Evolutionary conservation across 2,888 invertebrate genomes (phyloP).

Genomic region (Scaptomyza reducta): DNA sequence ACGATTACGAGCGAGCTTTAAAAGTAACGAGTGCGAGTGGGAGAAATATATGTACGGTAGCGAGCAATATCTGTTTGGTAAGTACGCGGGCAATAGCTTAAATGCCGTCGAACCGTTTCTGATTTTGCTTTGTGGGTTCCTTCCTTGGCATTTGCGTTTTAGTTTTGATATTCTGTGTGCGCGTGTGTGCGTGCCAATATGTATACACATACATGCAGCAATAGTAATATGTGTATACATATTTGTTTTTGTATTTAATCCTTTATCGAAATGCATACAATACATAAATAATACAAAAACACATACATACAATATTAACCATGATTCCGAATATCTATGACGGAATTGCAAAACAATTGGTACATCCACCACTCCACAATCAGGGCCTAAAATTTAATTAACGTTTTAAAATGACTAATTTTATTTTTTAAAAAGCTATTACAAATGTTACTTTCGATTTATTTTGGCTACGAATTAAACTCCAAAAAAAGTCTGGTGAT

Average conservation of each 20-base stretch:
- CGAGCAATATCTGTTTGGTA: constrained; percentile 14
- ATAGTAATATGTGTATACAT: not conserved
- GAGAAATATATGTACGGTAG: constrained; percentile 13
- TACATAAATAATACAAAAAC: no score
- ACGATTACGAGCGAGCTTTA: constrained; percentile 14
- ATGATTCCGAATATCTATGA: no score
- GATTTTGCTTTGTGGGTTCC: constrained; percentile 25
- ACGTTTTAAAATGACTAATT: no score
- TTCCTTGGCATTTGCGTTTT: constrained; percentile 14
- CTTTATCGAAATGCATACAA: not conserved
- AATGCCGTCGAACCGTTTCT: constrained; percentile 34
- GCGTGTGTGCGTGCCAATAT: not conserved
- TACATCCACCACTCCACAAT: no score
- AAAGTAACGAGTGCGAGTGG: constrained; percentile 32
- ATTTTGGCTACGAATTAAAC: no score
- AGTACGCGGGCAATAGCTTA: constrained; percentile 27
- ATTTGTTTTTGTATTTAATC: not conserved
- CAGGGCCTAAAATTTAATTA: no score
- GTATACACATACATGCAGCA: not conserved
- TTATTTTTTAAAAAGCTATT: no score
- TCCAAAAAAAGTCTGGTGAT: not conserved
- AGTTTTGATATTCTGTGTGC: constrained; percentile 4
- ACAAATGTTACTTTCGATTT: no score
- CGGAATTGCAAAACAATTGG: no score
- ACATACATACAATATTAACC: no score